Conservation (phyloP, 2,888 invertebrate genomes). For the Acanthosepion pharaonis region DNA sequence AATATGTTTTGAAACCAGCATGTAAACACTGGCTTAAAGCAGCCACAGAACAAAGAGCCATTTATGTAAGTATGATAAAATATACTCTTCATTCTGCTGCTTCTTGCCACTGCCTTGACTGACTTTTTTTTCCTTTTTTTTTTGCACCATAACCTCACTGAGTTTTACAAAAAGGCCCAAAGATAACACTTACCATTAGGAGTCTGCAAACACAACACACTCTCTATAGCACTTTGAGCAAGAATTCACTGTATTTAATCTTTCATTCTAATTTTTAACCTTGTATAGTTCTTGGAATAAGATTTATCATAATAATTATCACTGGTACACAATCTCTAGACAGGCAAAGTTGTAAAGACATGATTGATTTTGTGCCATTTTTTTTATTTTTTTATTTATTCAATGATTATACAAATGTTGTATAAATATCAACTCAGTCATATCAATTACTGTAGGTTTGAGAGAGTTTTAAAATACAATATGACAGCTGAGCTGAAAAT, state of each 20-base stretch:
- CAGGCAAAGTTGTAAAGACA: no score
- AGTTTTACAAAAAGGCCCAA: neutral
- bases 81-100: neutral
- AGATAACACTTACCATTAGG: neutral
- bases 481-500: no score
- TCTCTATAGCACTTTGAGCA: neutral
- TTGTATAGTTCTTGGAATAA: no score
- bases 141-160: neutral
- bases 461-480: no score
- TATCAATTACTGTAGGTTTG: no score
- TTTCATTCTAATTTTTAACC: no score
- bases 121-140: neutral
- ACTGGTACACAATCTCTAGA: no score
- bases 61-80: neutral
- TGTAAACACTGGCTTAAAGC: slow-evolving; percentile 62
- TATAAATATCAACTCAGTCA: no score
- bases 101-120: neutral
- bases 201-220: neutral
- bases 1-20: neutral
- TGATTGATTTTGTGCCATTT: no score
- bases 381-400: no score
- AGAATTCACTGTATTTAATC: neutral
- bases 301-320: no score
- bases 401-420: no score
- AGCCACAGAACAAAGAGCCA: neutral